Evolutionary conservation across 1,140 invertebrate species (phyloP), one percentile per base, ranked within the genome.

Genomic region (Halotydeus destructor): DNA sequence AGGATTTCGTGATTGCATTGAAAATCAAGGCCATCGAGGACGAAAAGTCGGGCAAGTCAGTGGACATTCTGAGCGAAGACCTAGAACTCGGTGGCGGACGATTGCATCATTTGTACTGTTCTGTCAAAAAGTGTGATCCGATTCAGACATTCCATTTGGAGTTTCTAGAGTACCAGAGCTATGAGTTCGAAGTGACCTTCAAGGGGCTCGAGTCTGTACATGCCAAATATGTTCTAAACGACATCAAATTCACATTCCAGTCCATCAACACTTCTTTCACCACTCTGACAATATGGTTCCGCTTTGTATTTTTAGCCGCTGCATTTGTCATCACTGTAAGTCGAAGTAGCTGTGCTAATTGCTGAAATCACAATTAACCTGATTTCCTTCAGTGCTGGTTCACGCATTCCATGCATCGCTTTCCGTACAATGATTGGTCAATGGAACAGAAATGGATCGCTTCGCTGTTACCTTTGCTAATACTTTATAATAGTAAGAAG

Each of bases 381-480:
- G 14, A 18, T 41, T 39, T 41, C 30, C 57, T 58, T 42, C 60
- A 94, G 86, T 86, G 78, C 57, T 84, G 82, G 75, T 91, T 86
- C 63, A 76, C 76, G 4, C 78, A 88, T 60, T 74, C 74, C 0
- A 62, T 97, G 39, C 68, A 82, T 53, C 85, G 78, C 57, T 94
- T 84, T 64, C 71, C 76, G 0, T 65, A 86, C 3, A 70, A 75
- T 50, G 85, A 93, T 60, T 97, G 88, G 88, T 88, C 88, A 3
- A 89, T 93, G 50, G 89, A 97, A 62, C 88, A 97, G 56, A 88
- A 84, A 61, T 96, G 88, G 88, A 74, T 93, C 52, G 80, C 80
- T 1, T 60, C 86, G 19, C 64, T 96, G 21, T 63, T 96, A 45
- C 83, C 85, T n/a, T 60, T 89, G 1, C 64, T 94, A 1, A 65